Evolutionary conservation across 2,113 vertebrate genomes (phyloP).

Genomic region (Centropus unirufus): DNA sequence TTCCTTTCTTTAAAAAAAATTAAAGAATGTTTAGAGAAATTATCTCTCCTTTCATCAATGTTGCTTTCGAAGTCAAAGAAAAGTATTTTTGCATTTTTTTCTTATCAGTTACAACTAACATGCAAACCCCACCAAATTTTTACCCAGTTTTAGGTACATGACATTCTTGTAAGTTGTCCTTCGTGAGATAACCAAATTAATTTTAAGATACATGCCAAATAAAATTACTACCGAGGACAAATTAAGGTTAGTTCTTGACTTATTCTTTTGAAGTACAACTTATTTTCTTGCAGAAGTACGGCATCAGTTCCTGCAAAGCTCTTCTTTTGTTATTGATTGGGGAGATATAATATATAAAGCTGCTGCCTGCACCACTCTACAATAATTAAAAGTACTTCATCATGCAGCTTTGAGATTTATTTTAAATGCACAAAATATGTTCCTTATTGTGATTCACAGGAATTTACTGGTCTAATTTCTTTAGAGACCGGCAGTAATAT

Average conservation of each 20-base stretch:
- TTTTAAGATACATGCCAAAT: constrained; percentile 19
- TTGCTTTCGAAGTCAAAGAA: neutral
- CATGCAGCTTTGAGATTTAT: constrained; percentile 64
- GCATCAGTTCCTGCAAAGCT: constrained; percentile 50
- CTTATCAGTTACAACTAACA: neutral
- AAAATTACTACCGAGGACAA: constrained; percentile 37
- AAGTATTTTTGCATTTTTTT: neutral
- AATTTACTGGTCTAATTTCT: constrained; percentile 73
- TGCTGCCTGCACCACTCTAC: constrained; percentile 63
- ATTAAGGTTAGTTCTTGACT: constrained; percentile 3
- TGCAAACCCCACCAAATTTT: neutral
- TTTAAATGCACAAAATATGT: constrained; percentile 66
- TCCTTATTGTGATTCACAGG: constrained; percentile 67
- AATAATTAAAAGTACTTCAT: constrained; percentile 74
- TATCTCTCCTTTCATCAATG: neutral
- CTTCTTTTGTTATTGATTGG: constrained; percentile 65
- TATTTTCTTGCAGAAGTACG: constrained; percentile 52
- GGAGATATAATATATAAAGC: constrained; percentile 69
- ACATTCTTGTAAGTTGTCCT: neutral
- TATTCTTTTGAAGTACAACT: constrained; percentile 34
- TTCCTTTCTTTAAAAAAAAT: neutral
- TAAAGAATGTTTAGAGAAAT: neutral
- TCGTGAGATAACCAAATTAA: neutral
- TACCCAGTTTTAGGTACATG: neutral
- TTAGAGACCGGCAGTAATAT: constrained; percentile 63